These are phyloP conservation scores for Thysanoteuthis rhombus DNA, from an alignment of 2,888 invertebrate genomes.

Conservation along the genomic window DNA sequence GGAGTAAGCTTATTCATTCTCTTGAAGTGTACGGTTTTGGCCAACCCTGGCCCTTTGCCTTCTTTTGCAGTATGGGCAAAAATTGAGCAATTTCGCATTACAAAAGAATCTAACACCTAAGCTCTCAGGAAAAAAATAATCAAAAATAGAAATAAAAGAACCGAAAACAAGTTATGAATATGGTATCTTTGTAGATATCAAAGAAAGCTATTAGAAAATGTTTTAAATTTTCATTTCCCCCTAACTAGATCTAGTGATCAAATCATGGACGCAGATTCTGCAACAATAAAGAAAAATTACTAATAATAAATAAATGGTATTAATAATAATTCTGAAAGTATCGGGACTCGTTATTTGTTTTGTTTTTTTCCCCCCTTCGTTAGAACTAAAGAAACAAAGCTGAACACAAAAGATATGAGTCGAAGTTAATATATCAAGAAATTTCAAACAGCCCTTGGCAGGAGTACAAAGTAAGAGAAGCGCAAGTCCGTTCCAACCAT, in stretches of 20 bases:
- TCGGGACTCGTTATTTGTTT: too few species aligned
- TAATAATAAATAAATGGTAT: background rate
- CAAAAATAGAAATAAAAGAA: background rate
- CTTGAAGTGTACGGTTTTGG: background rate
- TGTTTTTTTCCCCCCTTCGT: too few species aligned
- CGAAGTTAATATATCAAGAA: too few species aligned
- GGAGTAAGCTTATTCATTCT: too few species aligned
- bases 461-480: too few species aligned
- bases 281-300: background rate
- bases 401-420: too few species aligned
- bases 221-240: background rate
- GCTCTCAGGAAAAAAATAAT: background rate
- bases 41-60: background rate
- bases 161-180: background rate
- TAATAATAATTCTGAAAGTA: too few species aligned
- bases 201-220: background rate
- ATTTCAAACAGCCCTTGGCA: too few species aligned
- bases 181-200: background rate
- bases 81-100: constrained; percentile 12
- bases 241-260: background rate
- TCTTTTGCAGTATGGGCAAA: background rate
- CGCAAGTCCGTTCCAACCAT: too few species aligned
- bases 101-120: background rate
- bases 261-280: background rate
- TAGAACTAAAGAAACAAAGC: too few species aligned